phyloP scores from a whole-genome alignment of 2,888 invertebrate species.

The Drosophila pegasa region DNA sequence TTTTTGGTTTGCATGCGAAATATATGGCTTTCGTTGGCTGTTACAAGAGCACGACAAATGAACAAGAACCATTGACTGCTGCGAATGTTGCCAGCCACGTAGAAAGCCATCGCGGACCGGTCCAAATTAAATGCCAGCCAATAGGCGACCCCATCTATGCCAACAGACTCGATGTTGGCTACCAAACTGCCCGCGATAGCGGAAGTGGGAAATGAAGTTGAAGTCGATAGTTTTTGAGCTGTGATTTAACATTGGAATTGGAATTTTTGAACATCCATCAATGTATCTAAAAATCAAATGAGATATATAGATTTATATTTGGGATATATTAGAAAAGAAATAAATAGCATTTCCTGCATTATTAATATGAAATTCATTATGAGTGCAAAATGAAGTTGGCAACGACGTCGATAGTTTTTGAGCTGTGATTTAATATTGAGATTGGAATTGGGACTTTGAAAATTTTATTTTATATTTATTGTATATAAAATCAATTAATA shows the following conservation, averaged over 20 bases:
- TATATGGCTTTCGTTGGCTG: slow-evolving; percentile 69
- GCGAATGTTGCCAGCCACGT: slow-evolving; percentile 27
- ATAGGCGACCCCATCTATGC: slow-evolving; percentile 45
- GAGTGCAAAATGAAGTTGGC: too few relatives aligned
- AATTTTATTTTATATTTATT: too few relatives aligned
- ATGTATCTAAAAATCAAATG: neutral
- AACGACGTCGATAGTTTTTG: neutral
- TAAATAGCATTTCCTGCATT: too few relatives aligned
- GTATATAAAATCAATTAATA: neutral
- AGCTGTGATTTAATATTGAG: neutral
- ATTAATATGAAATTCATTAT: too few relatives aligned
- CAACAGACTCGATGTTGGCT: slow-evolving; percentile 22
- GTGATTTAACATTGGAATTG: neutral
- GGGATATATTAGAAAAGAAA: too few relatives aligned
- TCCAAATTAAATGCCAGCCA: slow-evolving; percentile 64
- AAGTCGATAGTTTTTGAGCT: neutral
- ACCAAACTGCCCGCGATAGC: neutral
- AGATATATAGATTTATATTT: neutral
- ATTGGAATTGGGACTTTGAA: too few relatives aligned
- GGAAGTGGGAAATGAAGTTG: neutral
- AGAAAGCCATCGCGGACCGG: slow-evolving; percentile 10
- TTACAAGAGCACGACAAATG: slow-evolving; percentile 65
- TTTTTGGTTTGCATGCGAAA: slow-evolving; percentile 75
- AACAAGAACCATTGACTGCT: slow-evolving; percentile 50
- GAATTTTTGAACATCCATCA: too few relatives aligned